Evolutionary conservation across 1,140 invertebrate genomes (phyloP).

Genomic region (Andrena cerasifolii): DNA sequence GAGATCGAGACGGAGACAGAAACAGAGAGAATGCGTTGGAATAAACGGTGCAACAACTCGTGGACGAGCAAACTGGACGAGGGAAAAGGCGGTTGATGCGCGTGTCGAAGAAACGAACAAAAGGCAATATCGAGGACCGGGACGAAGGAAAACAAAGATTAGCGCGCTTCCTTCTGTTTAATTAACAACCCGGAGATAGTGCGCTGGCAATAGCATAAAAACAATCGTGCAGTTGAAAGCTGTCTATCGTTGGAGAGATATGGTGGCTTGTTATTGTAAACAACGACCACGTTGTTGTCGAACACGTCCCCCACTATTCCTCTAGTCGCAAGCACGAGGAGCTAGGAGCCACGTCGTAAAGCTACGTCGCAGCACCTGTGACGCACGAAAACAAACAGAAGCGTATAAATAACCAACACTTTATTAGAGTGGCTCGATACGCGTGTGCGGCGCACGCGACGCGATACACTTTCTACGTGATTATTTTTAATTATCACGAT

Average conservation of each 20-base stretch:
- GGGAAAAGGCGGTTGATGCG: background rate
- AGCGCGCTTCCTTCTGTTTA: background rate
- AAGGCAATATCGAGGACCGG: background rate
- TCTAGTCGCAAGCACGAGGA: background rate
- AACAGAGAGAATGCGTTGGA: background rate
- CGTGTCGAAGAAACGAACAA: background rate
- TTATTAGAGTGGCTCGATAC: background rate
- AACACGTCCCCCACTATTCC: background rate
- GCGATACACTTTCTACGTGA: background rate
- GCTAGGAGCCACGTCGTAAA: too few species aligned
- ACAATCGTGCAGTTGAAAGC: background rate
- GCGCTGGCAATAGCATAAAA: background rate
- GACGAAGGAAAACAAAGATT: background rate
- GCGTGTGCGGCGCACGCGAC: too few species aligned
- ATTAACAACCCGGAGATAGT: background rate
- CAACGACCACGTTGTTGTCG: background rate
- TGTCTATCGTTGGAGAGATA: background rate
- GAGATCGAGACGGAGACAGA: too few species aligned
- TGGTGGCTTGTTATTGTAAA: slow-evolving; percentile 4
- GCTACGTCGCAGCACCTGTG: background rate
- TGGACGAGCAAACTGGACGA: background rate
- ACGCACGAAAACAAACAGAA: background rate
- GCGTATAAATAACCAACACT: background rate
- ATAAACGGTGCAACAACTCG: background rate
- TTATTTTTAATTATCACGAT: background rate